Percentiles rank a stretch among this genome's conserved stretches.
Evolutionary conservation across 2,797 vertebrate genomes (phyloP).

Genomic region (Falco cherrug): DNA sequence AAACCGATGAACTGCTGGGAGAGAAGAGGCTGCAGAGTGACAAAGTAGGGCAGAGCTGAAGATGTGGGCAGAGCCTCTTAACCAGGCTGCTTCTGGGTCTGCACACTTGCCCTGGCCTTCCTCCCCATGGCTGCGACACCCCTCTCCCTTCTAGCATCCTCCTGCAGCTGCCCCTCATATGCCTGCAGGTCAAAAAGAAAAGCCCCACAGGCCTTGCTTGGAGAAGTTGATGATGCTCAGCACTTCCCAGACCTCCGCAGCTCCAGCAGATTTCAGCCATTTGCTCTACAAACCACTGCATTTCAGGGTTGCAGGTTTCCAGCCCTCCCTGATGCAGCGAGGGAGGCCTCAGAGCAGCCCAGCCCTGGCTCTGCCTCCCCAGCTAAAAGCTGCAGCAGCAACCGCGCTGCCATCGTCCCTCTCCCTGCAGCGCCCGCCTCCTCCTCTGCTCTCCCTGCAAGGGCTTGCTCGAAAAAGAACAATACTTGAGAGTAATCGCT

Average conservation of each 20-base stretch:
- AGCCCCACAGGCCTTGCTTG: background rate
- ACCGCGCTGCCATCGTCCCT: fast-evolving
- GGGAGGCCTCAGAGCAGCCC: background rate
- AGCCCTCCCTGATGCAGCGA: background rate
- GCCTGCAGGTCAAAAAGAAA: background rate
- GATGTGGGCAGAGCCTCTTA: background rate
- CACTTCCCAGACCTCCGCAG: background rate
- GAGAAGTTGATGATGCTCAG: background rate
- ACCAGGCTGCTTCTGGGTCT: background rate
- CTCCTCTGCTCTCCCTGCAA: background rate
- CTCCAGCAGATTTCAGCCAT: constrained; percentile 11
- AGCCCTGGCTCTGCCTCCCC: background rate
- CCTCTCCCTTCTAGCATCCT: background rate
- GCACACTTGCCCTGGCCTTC: background rate
- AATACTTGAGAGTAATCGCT: background rate
- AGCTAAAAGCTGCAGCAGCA: background rate
- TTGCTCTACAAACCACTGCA: background rate
- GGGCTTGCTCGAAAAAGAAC: background rate
- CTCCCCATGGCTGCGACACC: background rate
- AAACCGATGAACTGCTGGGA: background rate
- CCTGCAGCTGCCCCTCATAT: background rate
- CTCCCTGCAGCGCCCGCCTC: background rate
- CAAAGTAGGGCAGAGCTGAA: background rate
- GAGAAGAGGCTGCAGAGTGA: background rate
- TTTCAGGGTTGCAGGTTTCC: background rate